These are phyloP conservation scores for Lordiphosa clarofinis DNA, from an alignment of 1,140 invertebrate genomes.

Conservation along the genomic window DNA sequence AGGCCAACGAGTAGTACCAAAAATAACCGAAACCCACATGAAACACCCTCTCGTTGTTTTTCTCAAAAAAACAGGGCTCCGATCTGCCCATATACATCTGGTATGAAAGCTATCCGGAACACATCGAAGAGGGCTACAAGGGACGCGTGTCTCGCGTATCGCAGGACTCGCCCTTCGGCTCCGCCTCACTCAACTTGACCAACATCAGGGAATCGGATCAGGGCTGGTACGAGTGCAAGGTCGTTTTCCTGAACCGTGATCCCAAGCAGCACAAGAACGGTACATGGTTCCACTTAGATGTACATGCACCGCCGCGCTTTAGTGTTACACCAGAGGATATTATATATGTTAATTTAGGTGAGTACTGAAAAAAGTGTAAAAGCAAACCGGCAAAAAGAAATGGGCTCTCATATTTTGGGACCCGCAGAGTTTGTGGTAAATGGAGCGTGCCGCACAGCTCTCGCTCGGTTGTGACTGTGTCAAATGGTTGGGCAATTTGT, in stretches of 20 bases:
- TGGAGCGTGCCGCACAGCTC: conserved; percentile 13
- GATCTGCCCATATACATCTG: conserved; percentile 98
- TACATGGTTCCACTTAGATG: conserved; percentile 97
- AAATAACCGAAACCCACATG: too few relatives aligned
- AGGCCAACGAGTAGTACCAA: too few relatives aligned
- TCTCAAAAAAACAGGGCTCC: conserved; percentile 84
- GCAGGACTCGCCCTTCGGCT: conserved; percentile 91
- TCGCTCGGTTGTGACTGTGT: conserved; percentile 55
- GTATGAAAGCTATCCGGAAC: conserved; percentile 97
- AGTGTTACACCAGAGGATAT: conserved; percentile 94
- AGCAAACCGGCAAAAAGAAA: conserved; percentile 20
- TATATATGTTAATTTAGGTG: conserved; percentile 94
- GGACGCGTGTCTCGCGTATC: conserved; percentile 93
- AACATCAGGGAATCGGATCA: conserved; percentile 95
- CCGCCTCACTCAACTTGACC: conserved; percentile 95
- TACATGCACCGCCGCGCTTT: conserved; percentile 96
- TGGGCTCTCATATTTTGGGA: conserved; percentile 35
- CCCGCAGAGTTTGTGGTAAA: conserved; percentile 12
- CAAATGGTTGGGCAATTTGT: conserved; percentile 67
- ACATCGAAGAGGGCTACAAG: conserved; percentile 94
- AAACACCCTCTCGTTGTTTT: conserved; percentile 2
- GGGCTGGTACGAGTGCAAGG: conserved; percentile 98
- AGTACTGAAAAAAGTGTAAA: conserved; percentile 49
- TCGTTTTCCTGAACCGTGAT: conserved; percentile 95
- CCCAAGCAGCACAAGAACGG: conserved; percentile 94